These are phyloP conservation scores for Sebastes alutus DNA, from an alignment of 2,797 vertebrate genomes.

Conservation along the genomic window DNA sequence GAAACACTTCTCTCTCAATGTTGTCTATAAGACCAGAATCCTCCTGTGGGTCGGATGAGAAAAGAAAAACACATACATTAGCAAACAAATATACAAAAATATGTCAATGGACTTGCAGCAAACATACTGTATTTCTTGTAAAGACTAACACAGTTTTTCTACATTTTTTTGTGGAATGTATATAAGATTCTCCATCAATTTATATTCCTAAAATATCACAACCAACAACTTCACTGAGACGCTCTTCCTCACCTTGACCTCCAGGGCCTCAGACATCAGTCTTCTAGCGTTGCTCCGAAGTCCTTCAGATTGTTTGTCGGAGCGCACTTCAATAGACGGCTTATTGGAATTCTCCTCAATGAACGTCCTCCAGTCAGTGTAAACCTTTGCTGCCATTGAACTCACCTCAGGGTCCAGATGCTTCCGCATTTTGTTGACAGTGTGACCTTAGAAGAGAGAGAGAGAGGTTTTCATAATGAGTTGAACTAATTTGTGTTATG, in stretches of 20 bases:
- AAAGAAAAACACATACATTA: neutral
- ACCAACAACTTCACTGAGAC: neutral
- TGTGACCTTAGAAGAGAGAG: constrained; percentile 79
- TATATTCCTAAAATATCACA: neutral
- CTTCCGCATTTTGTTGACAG: constrained; percentile 89
- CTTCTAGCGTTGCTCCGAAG: constrained; percentile 89
- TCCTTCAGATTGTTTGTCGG: constrained; percentile 89
- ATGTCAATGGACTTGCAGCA: neutral
- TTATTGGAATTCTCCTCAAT: constrained; percentile 88
- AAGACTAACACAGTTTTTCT: neutral
- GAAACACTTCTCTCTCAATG: constrained; percentile 95
- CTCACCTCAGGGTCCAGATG: constrained; percentile 87
- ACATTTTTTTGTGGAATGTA: neutral
- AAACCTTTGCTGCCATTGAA: constrained; percentile 85
- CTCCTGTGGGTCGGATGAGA: constrained; percentile 77
- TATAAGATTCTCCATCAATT: neutral
- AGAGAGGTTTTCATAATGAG: constrained; percentile 12
- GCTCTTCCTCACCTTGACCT: constrained; percentile 85
- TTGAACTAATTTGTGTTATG: constrained; percentile 3
- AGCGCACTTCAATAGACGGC: constrained; percentile 92
- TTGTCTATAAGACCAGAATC: constrained; percentile 93
- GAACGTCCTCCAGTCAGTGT: constrained; percentile 89
- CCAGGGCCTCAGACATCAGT: constrained; percentile 88
- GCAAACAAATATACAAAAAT: neutral
- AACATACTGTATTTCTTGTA: neutral